phyloP scores from a whole-genome alignment of 2,113 vertebrate species.

The Aldabrachelys gigantea region DNA sequence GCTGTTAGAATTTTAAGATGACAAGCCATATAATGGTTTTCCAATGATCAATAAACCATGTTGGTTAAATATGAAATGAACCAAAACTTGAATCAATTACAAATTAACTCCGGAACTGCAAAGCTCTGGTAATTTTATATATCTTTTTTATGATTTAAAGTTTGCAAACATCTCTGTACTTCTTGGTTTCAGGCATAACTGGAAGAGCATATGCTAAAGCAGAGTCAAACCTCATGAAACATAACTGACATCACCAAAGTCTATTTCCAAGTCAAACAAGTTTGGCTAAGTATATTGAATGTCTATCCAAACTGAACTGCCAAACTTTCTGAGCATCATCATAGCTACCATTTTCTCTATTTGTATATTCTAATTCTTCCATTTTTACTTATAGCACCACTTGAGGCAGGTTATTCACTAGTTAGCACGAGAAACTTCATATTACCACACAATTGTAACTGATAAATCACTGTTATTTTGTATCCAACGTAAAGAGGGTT shows the following conservation, averaged over 20 bases:
- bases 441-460: not conserved
- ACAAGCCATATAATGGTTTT: not conserved
- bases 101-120: not conserved
- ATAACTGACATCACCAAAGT: not conserved
- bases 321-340: not conserved
- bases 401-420: not conserved
- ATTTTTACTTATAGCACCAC: not conserved
- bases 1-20: not conserved
- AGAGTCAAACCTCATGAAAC: not conserved
- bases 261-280: not conserved
- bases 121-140: not conserved
- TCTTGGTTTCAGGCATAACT: not conserved
- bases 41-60: not conserved
- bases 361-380: accelerated
- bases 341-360: not conserved
- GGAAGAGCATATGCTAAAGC: not conserved
- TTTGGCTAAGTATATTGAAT: not conserved
- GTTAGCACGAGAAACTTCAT: not conserved
- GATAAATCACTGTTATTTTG: not conserved
- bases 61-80: not conserved
- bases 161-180: not conserved
- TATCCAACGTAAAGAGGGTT: not conserved
- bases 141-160: not conserved
- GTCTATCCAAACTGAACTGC: accelerated
- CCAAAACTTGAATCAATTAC: not conserved